phyloP scores from a whole-genome alignment of 92 coral and sea anemone genomes.

The Siderastrea siderea region DNA sequence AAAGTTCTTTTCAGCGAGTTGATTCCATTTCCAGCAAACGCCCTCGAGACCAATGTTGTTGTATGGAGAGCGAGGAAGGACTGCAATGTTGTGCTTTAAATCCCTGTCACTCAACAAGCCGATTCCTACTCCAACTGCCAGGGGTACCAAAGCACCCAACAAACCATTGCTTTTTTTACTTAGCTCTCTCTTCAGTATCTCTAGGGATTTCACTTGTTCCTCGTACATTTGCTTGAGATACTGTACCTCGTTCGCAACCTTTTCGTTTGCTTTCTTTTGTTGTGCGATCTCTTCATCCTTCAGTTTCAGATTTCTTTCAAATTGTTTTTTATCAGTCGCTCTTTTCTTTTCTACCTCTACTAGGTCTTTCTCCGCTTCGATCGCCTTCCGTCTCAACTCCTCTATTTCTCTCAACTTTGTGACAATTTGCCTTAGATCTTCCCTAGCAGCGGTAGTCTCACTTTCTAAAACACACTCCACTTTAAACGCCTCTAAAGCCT shows the following conservation, averaged over 20 bases:
- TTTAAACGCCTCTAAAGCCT: slow-evolving; percentile 5
- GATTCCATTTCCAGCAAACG: slow-evolving; percentile 79
- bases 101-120: slow-evolving; percentile 6
- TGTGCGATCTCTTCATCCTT: background rate
- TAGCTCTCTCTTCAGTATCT: background rate
- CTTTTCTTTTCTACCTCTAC: background rate
- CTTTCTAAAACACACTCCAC: slow-evolving; percentile 36
- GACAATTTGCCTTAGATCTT: slow-evolving; percentile 15
- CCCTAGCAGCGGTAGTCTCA: slow-evolving; percentile 17
- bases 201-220: slow-evolving; percentile 14
- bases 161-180: background rate
- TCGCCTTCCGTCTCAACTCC: slow-evolving; percentile 7
- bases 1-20: slow-evolving; percentile 42
- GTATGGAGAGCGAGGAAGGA: background rate
- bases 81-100: slow-evolving; percentile 16
- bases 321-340: background rate
- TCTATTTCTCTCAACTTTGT: slow-evolving; percentile 5
- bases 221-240: background rate
- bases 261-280: slow-evolving; percentile 16
- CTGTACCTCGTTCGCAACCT: background rate
- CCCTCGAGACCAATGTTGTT: slow-evolving; percentile 46
- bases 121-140: background rate
- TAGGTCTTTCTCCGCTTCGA: slow-evolving; percentile 16
- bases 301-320: background rate
- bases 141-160: background rate